Percentiles rank a stretch among this genome's conserved stretches.
These are phyloP conservation scores for Aramus guarauna DNA, from an alignment of 2,113 vertebrate species.

Conservation along the genomic window DNA sequence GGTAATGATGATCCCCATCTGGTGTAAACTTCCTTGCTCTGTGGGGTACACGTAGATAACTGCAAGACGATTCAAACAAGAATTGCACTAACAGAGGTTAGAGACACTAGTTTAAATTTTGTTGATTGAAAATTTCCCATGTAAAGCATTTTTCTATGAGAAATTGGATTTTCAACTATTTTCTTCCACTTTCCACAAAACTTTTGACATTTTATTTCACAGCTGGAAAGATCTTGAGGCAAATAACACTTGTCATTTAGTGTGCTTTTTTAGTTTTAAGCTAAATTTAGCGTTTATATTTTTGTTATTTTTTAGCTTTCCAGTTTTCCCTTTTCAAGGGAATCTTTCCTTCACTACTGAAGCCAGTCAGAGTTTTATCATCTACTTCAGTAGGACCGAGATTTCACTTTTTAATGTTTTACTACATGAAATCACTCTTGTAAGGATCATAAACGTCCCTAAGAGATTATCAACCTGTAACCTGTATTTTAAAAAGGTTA, in stretches of 20 bases:
- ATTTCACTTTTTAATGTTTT: background rate
- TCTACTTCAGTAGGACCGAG: background rate
- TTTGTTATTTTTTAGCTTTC: conserved; percentile 11
- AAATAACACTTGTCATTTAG: background rate
- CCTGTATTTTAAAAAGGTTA: background rate
- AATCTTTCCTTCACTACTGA: background rate
- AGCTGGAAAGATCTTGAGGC: conserved; percentile 25
- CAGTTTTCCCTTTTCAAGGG: background rate
- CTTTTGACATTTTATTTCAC: conserved; percentile 14
- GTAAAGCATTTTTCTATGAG: background rate
- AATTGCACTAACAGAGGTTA: background rate
- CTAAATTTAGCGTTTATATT: conserved; percentile 6
- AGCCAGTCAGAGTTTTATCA: background rate
- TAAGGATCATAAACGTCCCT: background rate
- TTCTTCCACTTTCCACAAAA: background rate
- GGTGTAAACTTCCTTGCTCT: background rate
- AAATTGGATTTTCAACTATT: background rate
- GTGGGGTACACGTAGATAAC: background rate
- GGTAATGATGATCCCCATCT: background rate
- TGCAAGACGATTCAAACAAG: background rate
- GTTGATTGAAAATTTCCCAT: background rate
- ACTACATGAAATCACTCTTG: background rate
- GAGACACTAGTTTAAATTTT: background rate
- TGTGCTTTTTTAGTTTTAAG: background rate
- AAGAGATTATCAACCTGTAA: background rate